Base-by-base conservation (phyloP, 2,888 invertebrate species). In the Eupelmus urozonus region DNA sequence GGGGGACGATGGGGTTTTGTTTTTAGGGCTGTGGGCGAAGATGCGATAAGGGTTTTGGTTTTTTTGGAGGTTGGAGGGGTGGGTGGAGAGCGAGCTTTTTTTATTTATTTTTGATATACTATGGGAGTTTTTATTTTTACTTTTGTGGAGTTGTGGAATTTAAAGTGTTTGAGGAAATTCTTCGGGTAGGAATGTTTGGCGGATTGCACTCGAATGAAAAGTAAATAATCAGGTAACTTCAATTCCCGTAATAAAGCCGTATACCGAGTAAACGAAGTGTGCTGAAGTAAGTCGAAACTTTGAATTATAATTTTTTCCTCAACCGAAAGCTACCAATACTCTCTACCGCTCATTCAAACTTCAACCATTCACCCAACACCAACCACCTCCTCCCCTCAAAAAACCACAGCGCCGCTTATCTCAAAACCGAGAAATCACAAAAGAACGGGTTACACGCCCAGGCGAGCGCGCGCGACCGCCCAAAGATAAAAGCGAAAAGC, bases 101-200 rank as follows among this genome's bases (percentile, higher is more conserved):
- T 40, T 66, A 34, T 27, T 62, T 29, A 18, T 45, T 75, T 75
- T 75, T 67, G 66, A 74, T 67, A 66, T 59, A 74, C 59, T 2
- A 42, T 40, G n/a, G n/a, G 13, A 27, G 18, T 25, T 42, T 20
- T 25, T 20, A 27, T 66, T 65, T 49, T 29, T 63, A 25, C 18
- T 60, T 25, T n/a, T 34, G 16, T 53, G 53, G 29, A 18, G 11
- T 53, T 4, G 20, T 20, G 3, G 53, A 4, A 53, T 20, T 7
- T 16, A 45, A 16, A 13, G 45, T 2, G 13, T 34, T 34, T 34
- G 34, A 9, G 9, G 34, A 34, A 34, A 34, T 5, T 34, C 34
- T 34, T 34, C 34, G 34, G 34, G 9, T 34, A 9, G 9, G 9
- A 34, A 34, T 5, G 34, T 34, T 34, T 34, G 5, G 5, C 9